Percentiles rank a stretch among this genome's conserved stretches.
phyloP scores from a whole-genome alignment of 30 jellyfish, hydroid and myxozoan species.

The Aurelia aurita complex sp. Pacific region DNA sequence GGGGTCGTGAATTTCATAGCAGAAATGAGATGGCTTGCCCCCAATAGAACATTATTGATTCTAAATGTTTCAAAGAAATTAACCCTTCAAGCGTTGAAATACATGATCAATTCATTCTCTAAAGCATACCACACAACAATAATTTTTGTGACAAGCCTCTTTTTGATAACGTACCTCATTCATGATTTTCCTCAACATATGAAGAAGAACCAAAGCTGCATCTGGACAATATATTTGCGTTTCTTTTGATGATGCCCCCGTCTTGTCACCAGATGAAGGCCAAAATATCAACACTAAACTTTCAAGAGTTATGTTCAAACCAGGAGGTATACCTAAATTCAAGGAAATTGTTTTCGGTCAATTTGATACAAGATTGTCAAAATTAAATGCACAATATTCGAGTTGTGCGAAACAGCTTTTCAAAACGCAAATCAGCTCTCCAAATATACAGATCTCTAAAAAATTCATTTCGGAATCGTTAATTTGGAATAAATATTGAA shows the following conservation, averaged over 20 bases:
- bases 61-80: too few relatives aligned
- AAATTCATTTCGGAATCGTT: too few relatives aligned
- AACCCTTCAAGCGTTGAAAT: too few relatives aligned
- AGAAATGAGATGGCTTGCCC: too few relatives aligned
- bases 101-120: too few relatives aligned
- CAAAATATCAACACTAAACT: slow-evolving; percentile 71
- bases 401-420: too few relatives aligned
- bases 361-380: not conserved
- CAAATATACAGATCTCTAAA: too few relatives aligned
- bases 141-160: not conserved
- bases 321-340: slow-evolving; percentile 57
- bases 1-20: too few relatives aligned
- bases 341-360: not conserved
- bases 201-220: slow-evolving; percentile 84
- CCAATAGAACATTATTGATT: too few relatives aligned
- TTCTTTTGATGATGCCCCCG: slow-evolving; percentile 4
- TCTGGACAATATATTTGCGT: slow-evolving; percentile 81
- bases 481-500: too few relatives aligned
- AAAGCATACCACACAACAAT: too few relatives aligned
- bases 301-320: slow-evolving; percentile 58
- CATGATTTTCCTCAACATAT: slow-evolving; percentile 81
- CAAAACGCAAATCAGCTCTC: too few relatives aligned
- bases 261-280: slow-evolving; percentile 56
- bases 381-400: not conserved
- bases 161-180: slow-evolving; percentile 43